A percentile compares a stretch with the other conserved stretches of the same genome.
phyloP scores from a whole-genome alignment of 2,797 vertebrate genomes.

The Tragelaphus eurycerus region DNA sequence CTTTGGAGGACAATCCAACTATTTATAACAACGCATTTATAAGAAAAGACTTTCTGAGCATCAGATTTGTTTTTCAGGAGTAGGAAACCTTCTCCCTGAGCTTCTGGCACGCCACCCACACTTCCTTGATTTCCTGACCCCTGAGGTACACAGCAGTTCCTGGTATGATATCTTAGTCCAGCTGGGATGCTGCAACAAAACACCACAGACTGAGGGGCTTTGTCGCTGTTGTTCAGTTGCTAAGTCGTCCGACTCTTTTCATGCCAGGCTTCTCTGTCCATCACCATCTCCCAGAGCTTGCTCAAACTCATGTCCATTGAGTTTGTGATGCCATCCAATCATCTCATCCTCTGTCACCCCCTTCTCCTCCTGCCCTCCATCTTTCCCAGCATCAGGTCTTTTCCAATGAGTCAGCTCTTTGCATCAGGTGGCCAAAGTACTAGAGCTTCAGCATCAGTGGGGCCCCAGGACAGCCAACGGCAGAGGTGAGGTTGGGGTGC shows the following conservation, averaged over 20 bases:
- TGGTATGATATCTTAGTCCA: not conserved
- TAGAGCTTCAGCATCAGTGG: not conserved
- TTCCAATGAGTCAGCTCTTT: not conserved
- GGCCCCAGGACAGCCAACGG: not conserved
- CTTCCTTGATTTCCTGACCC: not conserved
- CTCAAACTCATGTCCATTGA: not conserved
- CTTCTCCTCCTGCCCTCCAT: not conserved
- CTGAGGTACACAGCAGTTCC: not conserved
- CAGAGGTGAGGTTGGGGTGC: not conserved
- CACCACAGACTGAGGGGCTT: no score
- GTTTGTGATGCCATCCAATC: not conserved
- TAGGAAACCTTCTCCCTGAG: not conserved
- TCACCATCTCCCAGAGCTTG: not conserved
- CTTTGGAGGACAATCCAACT: not conserved
- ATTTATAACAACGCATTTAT: not conserved
- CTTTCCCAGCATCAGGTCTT: not conserved
- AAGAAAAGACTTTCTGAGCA: constrained; percentile 13
- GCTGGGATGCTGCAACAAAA: not conserved
- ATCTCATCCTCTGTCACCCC: not conserved
- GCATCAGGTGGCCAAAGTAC: not conserved
- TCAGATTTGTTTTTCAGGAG: not conserved
- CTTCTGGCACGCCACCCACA: not conserved
- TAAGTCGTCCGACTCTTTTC: not conserved
- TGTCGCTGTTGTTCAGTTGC: not conserved
- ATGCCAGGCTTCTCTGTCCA: not conserved